Base-by-base conservation (phyloP, 1,140 invertebrate species). In the Aphelinus certus region DNA sequence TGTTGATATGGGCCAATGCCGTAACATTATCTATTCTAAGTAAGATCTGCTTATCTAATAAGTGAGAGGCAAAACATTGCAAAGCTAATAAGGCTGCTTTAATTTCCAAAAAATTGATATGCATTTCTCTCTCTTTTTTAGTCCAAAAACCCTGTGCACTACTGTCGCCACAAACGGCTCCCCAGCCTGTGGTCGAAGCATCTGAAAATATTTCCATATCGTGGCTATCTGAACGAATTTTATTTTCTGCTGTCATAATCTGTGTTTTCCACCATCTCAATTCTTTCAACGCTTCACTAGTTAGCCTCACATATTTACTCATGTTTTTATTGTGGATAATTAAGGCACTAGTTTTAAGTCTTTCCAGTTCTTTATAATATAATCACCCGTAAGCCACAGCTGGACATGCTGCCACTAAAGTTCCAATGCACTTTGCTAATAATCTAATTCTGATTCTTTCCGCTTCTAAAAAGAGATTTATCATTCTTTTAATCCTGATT, bases 191-290 rank as follows among this genome's bases (percentile, higher is more conserved):
- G 3, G 9, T 49, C 0, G 83, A 85, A 0, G 84, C 85, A 71
- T 87, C 84, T 2, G 82, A 79, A 77, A 76, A 86, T 10, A 86
- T 88, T 79, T 84, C 82, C 42, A 80, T 53, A 63, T 74, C 46
- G 77, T 76, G 83, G 43, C 66, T 45, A 6, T 64, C 51, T 55
- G 69, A 49, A 71, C 55, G 69, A 26, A 79, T 76, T 43, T 9
- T 45, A 26, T 66, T 79, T 10, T 73, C 67, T 26, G 64, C 42
- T 10, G 55, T 7, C 49, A 68, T 46, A 55, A 68, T n/a, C 6
- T 56, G 1, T 26, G 6, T 7, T 49, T 58, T 53, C 78, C 78
- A 78, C 77, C 77, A 78, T 7, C 65, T 7, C 2, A 78, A 48
- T 10, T 78, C 70, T 56, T 60, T 45, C 61, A 7, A 51, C 0